Evolutionary conservation across 2,797 vertebrate genomes (phyloP).

Genomic region (Amphiprion clarkii): DNA sequence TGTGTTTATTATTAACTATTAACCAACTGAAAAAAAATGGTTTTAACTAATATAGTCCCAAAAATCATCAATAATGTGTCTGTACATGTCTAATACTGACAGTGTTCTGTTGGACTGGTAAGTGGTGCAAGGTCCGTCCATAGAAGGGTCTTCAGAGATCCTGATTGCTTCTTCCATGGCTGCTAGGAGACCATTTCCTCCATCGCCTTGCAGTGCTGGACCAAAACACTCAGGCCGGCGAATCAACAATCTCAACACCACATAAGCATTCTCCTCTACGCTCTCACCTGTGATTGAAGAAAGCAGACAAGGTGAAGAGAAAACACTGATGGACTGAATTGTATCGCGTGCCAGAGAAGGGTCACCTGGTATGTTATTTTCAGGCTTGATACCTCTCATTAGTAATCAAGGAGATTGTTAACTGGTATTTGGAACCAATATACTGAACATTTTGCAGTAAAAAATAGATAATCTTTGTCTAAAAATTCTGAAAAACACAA

Average conservation of each 20-base stretch:
- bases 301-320: not conserved
- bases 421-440: too few species aligned
- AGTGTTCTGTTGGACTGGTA: constrained; percentile 86
- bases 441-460: too few species aligned
- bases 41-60: not conserved
- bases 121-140: constrained; percentile 87
- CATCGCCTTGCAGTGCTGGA: constrained; percentile 93
- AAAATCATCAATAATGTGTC: not conserved
- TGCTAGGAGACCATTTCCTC: constrained; percentile 91
- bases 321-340: too few species aligned
- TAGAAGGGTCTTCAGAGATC: constrained; percentile 91
- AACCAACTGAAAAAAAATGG: too few species aligned
- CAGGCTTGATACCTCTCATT: too few species aligned
- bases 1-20: not conserved
- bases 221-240: constrained; percentile 96
- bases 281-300: constrained; percentile 88
- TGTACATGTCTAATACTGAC: constrained; percentile 66
- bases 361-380: too few species aligned
- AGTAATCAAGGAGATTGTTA: too few species aligned
- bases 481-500: too few species aligned
- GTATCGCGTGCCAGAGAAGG: not conserved
- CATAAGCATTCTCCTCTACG: constrained; percentile 96
- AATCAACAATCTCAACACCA: constrained; percentile 93
- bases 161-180: constrained; percentile 95
- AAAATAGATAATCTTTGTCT: too few species aligned